Evolutionary conservation across 92 coral and sea anemone genomes (phyloP), one percentile per base, ranked within the genome.

Genomic region (Phymanthus crucifer): DNA sequence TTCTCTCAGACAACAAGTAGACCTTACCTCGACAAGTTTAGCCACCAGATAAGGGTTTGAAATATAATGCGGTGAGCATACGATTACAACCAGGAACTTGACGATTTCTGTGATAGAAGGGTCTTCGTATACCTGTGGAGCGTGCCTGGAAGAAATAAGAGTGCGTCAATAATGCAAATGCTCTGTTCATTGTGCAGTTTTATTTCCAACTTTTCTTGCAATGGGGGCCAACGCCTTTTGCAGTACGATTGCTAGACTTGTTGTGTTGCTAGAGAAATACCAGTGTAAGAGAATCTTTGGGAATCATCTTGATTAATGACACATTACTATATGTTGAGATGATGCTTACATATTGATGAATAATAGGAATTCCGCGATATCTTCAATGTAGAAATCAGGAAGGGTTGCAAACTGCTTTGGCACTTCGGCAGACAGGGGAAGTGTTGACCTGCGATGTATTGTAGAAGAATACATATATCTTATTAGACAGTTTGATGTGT

Each of bases 11-110:
- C 10, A 11, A 38, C 10, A 38, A 38, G 18, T 8, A 43, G 10
- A 11, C 16, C 95, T 65, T 70, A 95, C 99, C 98, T 95, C 99
- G 2, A 95, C 97, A 8, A 95, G 85, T 74, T 95, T 95, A 37
- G 98, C 98, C 81, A 94, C 94, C 37, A 95, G 99, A 64, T 95
- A 93, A 64, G 99, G 99, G 78, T 95, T 95, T 35, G 99, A 95
- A 48, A 95, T 85, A 70, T 90, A 95, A 36, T 88, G 87, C 32
- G 99, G 95, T 7, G 98, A 93, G 52, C 99, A 95, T 29, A 91
- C 91, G 56, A 95, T 82, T 50, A 93, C 90, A 24, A 95, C 87
- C 71, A 95, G 91, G 56, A 95, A 91, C 77, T 90, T 83, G 19
- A 87, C 96, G 54, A 95, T 83, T 31, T 93, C 93, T 56, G 86